These are phyloP conservation scores for Cheilosia vernalis DNA, from an alignment of 2,888 invertebrate species.

Conservation along the genomic window DNA sequence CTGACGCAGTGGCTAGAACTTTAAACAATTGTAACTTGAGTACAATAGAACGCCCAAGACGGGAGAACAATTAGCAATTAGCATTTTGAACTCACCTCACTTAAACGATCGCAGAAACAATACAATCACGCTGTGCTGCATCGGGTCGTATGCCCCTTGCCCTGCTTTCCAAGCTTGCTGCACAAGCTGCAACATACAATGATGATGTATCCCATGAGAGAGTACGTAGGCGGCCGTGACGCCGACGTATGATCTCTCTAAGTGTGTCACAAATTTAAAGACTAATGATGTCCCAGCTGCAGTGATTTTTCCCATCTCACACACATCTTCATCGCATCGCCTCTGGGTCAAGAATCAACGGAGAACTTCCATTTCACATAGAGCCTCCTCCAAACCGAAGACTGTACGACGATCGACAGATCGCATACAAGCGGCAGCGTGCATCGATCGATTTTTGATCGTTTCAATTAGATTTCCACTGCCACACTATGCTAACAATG, in stretches of 20 bases:
- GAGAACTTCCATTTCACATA: conserved; percentile 24
- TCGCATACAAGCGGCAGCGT: conserved; percentile 15
- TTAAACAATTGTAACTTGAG: too few species aligned
- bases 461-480: conserved; percentile 30
- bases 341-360: conserved; percentile 25
- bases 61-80: too few species aligned
- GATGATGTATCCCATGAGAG: conserved; percentile 19
- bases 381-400: conserved; percentile 18
- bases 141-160: too few species aligned
- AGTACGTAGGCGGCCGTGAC: not conserved
- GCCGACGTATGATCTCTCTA: conserved; percentile 2
- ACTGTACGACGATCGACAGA: conserved; percentile 2
- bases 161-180: not conserved
- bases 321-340: conserved; percentile 30
- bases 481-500: conserved; percentile 24
- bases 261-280: conserved; percentile 36
- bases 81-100: too few species aligned
- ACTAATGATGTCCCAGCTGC: conserved; percentile 26
- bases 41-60: too few species aligned
- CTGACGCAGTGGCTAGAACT: too few species aligned
- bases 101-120: too few species aligned
- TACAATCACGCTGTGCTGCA: too few species aligned
- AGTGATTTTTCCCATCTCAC: conserved; percentile 20
- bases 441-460: conserved; percentile 49
- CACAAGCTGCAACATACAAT: not conserved